These are phyloP conservation scores for Cercopithecus hamlyni DNA, from an alignment of 2,797 vertebrate species.

Conservation along the genomic window DNA sequence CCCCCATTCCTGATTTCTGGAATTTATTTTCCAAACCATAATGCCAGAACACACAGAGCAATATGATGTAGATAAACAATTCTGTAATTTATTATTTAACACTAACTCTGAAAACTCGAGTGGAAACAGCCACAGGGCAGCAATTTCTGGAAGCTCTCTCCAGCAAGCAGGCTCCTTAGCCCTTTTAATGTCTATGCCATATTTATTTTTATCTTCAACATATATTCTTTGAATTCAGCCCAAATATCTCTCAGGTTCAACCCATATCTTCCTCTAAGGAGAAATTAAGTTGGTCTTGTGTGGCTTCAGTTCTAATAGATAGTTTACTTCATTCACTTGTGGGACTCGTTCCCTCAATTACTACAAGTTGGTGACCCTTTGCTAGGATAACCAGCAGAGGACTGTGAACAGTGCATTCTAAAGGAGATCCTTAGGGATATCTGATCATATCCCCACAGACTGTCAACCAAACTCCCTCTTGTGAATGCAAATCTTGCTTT, in stretches of 20 bases:
- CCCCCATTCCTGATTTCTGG: neutral
- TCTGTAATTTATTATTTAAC: slow-evolving; percentile 3
- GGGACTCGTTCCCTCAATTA: neutral
- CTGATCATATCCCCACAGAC: neutral
- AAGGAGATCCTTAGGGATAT: neutral
- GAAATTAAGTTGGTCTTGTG: neutral
- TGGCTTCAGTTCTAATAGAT: neutral
- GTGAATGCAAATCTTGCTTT: neutral
- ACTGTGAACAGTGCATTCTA: neutral
- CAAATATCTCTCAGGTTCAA: neutral
- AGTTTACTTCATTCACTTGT: neutral
- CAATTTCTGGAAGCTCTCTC: neutral
- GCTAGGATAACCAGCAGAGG: neutral
- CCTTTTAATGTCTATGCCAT: neutral
- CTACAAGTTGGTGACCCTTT: neutral
- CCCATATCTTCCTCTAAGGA: neutral
- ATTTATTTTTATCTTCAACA: neutral
- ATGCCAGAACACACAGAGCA: neutral
- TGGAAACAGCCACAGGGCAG: neutral
- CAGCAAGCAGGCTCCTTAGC: neutral
- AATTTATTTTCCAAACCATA: neutral
- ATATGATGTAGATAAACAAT: neutral
- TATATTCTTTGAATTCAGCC: neutral
- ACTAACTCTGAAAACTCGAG: neutral
- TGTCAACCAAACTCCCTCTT: neutral